phyloP scores from a whole-genome alignment of 2,888 invertebrate genomes.

The Cotesia congregata region DNA sequence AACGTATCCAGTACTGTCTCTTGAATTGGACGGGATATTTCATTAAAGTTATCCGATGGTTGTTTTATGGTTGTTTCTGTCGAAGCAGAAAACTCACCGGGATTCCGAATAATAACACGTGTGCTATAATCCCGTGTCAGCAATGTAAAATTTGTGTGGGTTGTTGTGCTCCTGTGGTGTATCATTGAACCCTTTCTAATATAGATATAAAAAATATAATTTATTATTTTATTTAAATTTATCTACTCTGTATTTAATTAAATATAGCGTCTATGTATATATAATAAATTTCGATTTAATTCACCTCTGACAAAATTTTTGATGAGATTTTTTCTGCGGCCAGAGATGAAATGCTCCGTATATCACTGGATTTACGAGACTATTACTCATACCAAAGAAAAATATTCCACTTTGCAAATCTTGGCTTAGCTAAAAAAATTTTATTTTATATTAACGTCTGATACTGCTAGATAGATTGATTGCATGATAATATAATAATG shows the following conservation, averaged over 20 bases:
- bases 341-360: conserved; percentile 91
- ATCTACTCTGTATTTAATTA: conserved; percentile 64
- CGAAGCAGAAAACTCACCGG: not conserved
- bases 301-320: conserved; percentile 28
- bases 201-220: conserved; percentile 40
- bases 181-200: conserved; percentile 60
- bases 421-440: conserved; percentile 76
- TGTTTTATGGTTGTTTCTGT: conserved; percentile 28
- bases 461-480: conserved; percentile 18
- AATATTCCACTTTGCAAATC: conserved; percentile 82
- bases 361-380: conserved; percentile 87
- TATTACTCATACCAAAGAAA: conserved; percentile 90
- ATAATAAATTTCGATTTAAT: conserved; percentile 5
- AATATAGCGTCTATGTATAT: conserved; percentile 54
- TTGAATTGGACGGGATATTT: conserved; percentile 33
- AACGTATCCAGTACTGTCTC: conserved; percentile 42
- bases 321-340: conserved; percentile 69
- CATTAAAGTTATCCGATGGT: conserved; percentile 29
- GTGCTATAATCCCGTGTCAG: conserved; percentile 41
- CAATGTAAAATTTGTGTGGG: conserved; percentile 51
- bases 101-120: conserved; percentile 38
- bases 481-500: not conserved
- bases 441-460: not conserved
- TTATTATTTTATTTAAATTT: conserved; percentile 13
- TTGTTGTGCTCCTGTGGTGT: conserved; percentile 56